Evolutionary conservation across 1,140 invertebrate species (phyloP).

Genomic region (Bombyx mandarina): DNA sequence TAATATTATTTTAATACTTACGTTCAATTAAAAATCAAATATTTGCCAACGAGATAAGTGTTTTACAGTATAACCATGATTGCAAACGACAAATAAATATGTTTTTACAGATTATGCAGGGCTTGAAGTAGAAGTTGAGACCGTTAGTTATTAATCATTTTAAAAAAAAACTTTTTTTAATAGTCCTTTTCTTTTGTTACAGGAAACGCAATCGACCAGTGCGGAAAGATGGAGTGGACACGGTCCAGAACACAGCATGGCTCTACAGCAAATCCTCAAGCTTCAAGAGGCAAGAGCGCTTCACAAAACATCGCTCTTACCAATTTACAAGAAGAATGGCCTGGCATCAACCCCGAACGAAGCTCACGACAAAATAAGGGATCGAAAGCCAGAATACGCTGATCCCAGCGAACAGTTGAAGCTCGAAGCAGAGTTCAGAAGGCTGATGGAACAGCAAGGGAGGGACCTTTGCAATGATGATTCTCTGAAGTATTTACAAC

Average conservation of each 20-base stretch:
- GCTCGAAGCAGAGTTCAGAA: conserved; percentile 60
- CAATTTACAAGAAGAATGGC: conserved; percentile 63
- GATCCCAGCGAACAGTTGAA: conserved; percentile 56
- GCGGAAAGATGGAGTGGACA: conserved; percentile 58
- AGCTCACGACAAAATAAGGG: conserved; percentile 28
- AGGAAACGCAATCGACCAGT: conserved; percentile 60
- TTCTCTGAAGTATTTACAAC: conserved; percentile 63
- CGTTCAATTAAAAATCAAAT: too few species aligned
- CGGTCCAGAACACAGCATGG: conserved; percentile 58
- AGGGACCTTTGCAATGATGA: conserved; percentile 53
- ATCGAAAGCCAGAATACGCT: conserved; percentile 30
- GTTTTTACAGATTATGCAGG: too few species aligned
- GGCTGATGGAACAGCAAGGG: conserved; percentile 55
- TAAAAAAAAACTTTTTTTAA: too few species aligned
- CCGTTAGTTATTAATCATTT: too few species aligned
- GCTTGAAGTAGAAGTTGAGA: too few species aligned
- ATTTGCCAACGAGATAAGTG: too few species aligned
- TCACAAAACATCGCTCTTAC: conserved; percentile 62
- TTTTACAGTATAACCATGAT: too few species aligned
- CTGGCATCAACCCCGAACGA: conserved; percentile 37
- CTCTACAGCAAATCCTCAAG: conserved; percentile 60
- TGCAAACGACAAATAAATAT: too few species aligned
- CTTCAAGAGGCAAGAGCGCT: conserved; percentile 61
- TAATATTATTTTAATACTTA: too few species aligned
- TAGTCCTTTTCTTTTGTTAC: conserved; percentile 36